Base-by-base conservation (phyloP, 1,140 invertebrate genomes). In the Stegodyphus mimosarum region DNA sequence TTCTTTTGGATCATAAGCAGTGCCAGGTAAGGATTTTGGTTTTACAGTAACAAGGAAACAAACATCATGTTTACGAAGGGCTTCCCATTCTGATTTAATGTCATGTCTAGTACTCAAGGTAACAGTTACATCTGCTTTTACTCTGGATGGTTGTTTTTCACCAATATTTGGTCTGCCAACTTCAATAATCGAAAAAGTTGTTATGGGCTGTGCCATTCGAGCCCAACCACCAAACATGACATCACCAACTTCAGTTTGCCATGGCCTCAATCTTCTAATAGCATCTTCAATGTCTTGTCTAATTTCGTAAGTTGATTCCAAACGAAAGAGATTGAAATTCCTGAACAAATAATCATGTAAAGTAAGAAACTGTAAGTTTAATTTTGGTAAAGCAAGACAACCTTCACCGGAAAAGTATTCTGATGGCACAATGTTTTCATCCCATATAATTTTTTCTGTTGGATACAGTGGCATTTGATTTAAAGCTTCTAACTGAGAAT, bases 231-330 rank as follows among this genome's bases (percentile, higher is more conserved):
- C 96, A 91, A 98, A 99, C 88, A 96, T 95, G 51, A 95, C 94
- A 75, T 93, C 94, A 0, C 93, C 94, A 90, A 98, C 95, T 92
- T 99, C 97, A 9, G 96, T 92, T 91, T 93, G 93, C 95, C 97
- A 99, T 76, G 98, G 98, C 89, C 97, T 95, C 88, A 99, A 92
- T 88, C 98, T 93, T 89, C 95, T 97, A 0, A 99, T 94, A 6
- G 96, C 95, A 92, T 99, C 97, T 92, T 99, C 98, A 79, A 99
- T 96, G 89, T 99, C 98, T 91, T 99, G 98, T 53, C 97, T 93
- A 86, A 99, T 99, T 93, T 99, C 98, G 93, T 99, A 99, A 80
- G 98, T 99, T 18, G 98, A 99, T 91, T 99, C 99, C 73, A 99
- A 91, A 53, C 98, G 93, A 90, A 99, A 99, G 0, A 99, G 92